Base-by-base conservation (phyloP, 1,140 invertebrate genomes). In the Agraylea sexmaculata region DNA sequence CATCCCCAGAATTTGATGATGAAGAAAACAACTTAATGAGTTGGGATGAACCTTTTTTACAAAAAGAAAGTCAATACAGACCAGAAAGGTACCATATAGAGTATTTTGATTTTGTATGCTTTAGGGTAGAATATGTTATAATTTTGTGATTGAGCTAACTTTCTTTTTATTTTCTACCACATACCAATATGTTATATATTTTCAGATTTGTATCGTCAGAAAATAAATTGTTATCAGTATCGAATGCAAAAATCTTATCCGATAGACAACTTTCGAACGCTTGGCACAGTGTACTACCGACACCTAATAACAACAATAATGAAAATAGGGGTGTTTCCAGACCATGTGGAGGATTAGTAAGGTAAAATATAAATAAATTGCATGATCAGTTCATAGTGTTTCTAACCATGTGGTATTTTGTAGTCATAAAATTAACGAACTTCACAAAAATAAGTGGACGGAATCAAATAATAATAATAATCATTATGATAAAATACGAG, bases 371-470 rank as follows among this genome's bases (percentile, higher is more conserved):
- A 39, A 17, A 28, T 19, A 5, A 18, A 8, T 35, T 35, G 12
- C 17, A 31, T 22, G 8, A 17, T 27, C n/a, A 38, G 18, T 4
- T 35, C 22, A 3, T 12, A 17, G 20, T 20, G 22, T 15, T 17
- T 7, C 11, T 12, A 5, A 6, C 16, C 29, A 13, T 15, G n/a
- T n/a, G n/a, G n/a, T n/a, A n/a, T 38, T 45, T 57, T 55, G 11
- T 59, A 66, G 65, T 51, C 60, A 65, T 45, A 66, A 66, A 58
- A 68, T 66, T 47, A 63, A 56, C 45, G 58, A 66, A 44, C 50
- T 68, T 27, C 62, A 62, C 27, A 57, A 56, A 46, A 57, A 62
- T 39, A 57, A 57, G 3, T 61, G 64, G 37, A 64, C 47, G 1
- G 51, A 53, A 7, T 54, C 51, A 1, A 47, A 49, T 0, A 64